These are phyloP conservation scores for Rhopalosiphum nymphaeae DNA, from an alignment of 2,888 invertebrate genomes.

Conservation along the genomic window DNA sequence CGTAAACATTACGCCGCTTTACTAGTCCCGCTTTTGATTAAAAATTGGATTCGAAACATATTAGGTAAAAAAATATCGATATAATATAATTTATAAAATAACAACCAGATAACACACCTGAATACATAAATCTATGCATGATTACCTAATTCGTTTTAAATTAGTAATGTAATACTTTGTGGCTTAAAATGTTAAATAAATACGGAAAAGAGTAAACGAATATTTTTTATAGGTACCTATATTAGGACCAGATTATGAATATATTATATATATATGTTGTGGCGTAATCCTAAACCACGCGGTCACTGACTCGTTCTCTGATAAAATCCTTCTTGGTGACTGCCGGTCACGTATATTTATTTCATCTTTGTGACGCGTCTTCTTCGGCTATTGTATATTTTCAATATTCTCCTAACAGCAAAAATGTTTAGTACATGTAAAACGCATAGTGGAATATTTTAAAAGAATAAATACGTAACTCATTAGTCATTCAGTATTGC, in stretches of 20 bases:
- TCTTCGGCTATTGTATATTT: neutral
- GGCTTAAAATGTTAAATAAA: neutral
- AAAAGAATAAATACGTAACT: constrained; percentile 24
- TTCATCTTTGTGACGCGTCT: neutral
- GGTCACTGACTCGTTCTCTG: constrained; percentile 25
- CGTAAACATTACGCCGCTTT: no score
- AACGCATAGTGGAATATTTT: constrained; percentile 29
- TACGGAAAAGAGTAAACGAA: neutral
- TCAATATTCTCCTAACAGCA: neutral
- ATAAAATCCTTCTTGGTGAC: constrained; percentile 6
- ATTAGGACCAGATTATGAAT: neutral
- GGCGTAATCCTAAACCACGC: constrained; percentile 21
- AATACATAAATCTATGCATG: neutral
- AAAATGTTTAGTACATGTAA: neutral
- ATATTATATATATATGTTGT: neutral
- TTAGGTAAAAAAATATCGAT: no score
- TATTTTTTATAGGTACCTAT: neutral
- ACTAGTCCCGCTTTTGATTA: no score
- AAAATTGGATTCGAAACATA: no score
- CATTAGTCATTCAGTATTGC: neutral
- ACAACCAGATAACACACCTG: neutral
- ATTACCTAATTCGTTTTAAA: neutral
- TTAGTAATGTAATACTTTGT: neutral
- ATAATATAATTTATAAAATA: no score
- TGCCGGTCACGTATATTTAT: constrained; percentile 6